Base-by-base conservation (phyloP, 2,797 vertebrate genomes). In the Neosalanx taihuensis region DNA sequence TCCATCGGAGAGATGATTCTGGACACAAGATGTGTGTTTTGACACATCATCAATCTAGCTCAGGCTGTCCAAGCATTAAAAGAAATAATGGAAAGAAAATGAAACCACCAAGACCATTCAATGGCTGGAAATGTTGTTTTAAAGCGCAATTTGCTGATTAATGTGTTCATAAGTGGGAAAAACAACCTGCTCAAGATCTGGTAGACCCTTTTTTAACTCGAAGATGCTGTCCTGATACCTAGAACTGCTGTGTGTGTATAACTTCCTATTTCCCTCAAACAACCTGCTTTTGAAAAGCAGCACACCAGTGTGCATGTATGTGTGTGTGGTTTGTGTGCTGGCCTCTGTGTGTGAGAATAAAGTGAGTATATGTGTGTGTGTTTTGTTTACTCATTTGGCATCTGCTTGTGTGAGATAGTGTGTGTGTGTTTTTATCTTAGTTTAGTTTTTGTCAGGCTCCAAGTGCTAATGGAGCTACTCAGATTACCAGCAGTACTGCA, bases 71-170 rank as follows among this genome's bases (percentile, higher is more conserved):
- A 64, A 67, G 69, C 77, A 53, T 85, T 68, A 81, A 83, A 82
- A 76, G 77, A 74, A 29, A 66, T 70, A 77, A 84, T 79, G 80
- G 81, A 81, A 66, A 78, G 72, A 76, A 80, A 87, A 84, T 74
- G 66, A 87, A 76, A 78, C 68, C 62, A 76, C 80, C 51, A 75
- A 79, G 73, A 61, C 62, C 74, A 75, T 86, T 79, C 80, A 85
- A 83, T 46, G 37, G 73, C 71, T 68, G 75, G 70, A 76, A 68
- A 51, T 31, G 72, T 77, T 56, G 58, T 79, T 76, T 84, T 62
- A 65, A 71, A 75, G 70, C 74, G 83, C 79, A 81, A 80, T 79
- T 79, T 73, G 77, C 76, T 75, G 79, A 87, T 88, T 78, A 86
- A 88, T 76, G 79, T 74, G 75, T 75, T 71, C 72, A 81, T 76